Base-by-base conservation (phyloP, 2,797 vertebrate genomes). In the Labroides dimidiatus region DNA sequence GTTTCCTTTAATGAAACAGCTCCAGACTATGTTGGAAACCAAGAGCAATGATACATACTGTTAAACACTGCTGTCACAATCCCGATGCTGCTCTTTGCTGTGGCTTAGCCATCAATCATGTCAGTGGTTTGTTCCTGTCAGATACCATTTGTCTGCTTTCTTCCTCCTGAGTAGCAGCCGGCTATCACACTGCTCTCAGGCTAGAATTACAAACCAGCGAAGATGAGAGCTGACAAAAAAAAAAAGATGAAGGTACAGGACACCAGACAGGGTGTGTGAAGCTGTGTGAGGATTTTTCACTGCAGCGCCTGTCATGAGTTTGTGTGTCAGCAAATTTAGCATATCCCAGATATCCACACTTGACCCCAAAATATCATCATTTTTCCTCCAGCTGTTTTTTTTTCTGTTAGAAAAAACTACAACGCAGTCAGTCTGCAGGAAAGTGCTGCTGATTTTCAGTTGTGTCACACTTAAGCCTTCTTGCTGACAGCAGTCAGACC, bases 101-200 rank as follows among this genome's bases (percentile, higher is more conserved):
- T 48, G 67, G 72, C 65, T 79, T 30, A 39, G 73, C 66, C 55
- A 79, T 92, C 84, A 81, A 77, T 92, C 80, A 78, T 79, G 69
- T 73, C 75, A 54, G 72, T 41, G 56, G 80, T 84, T 87, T 89
- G 75, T 86, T 91, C 71, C 72, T 89, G 84, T 91, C 85, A 78
- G 62, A 84, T 52, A 80, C 73, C 63, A 79, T 84, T 85, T 86
- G 82, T 87, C 78, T 78, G 55, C 74, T 37, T 75, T 80, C 70
- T 59, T 82, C 58, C 55, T 47, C 0, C 58, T 61, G 70, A 69
- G 62, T 24, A 56, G 60, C 48, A 62, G n/a, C n/a, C n/a, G 69
- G 37, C 65, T 59, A 52, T 67, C 72, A 54, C 15, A 4, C 68
- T 51, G 53, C 72, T 85, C 63, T 67, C 24, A 55, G 67, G 72